Evolutionary conservation across 2,113 vertebrate species (phyloP).

Genomic region (Podarcis muralis): DNA sequence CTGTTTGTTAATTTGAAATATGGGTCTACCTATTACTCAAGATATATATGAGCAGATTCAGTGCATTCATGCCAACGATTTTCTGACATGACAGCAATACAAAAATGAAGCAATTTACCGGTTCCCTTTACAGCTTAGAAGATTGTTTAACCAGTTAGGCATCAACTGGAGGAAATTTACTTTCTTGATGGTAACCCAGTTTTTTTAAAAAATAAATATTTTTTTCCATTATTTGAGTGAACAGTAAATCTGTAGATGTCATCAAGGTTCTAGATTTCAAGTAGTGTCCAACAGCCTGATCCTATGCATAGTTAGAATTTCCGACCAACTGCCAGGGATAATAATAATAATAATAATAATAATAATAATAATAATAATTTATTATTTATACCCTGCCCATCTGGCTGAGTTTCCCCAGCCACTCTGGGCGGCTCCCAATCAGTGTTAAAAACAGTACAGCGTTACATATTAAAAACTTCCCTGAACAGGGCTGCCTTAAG

Average conservation of each 20-base stretch:
- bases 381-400: no score
- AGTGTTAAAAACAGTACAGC: no score
- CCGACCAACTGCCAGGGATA: no score
- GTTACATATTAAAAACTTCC: no score
- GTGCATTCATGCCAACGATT: background rate
- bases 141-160: background rate
- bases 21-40: background rate
- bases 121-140: background rate
- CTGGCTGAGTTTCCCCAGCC: no score
- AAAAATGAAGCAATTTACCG: background rate
- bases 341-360: no score
- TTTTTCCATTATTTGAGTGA: background rate
- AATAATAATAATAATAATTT: no score
- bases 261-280: no score
- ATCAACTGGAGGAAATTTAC: background rate
- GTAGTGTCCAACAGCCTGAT: no score
- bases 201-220: background rate
- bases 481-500: no score
- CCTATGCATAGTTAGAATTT: no score
- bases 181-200: background rate
- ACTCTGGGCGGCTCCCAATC: no score
- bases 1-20: background rate
- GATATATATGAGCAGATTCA: background rate
- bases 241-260: background rate
- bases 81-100: background rate